Evolutionary conservation across 1,140 invertebrate species (phyloP).

Genomic region (Drosophila athabasca): DNA sequence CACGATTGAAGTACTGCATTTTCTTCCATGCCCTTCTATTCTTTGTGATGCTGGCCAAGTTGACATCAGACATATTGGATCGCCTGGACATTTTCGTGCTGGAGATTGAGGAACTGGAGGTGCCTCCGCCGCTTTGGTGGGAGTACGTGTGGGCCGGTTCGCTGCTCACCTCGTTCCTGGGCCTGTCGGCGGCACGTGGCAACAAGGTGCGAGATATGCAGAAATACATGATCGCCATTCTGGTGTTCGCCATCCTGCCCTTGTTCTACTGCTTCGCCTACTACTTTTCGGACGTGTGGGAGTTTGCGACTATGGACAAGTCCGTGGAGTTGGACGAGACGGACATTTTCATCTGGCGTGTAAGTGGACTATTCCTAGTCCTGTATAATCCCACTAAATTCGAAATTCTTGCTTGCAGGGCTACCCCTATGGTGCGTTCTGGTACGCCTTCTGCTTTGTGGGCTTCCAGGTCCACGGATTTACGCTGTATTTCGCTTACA

Average conservation of each 20-base stretch:
- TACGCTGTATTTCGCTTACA: constrained; percentile 94
- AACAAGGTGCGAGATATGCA: constrained; percentile 92
- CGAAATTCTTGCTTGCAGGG: constrained; percentile 86
- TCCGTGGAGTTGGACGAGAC: constrained; percentile 86
- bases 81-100: constrained; percentile 96
- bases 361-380: constrained; percentile 78
- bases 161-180: constrained; percentile 92
- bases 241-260: constrained; percentile 91
- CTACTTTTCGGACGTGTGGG: constrained; percentile 93
- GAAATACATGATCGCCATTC: constrained; percentile 92
- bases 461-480: constrained; percentile 96
- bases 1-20: constrained; percentile 95
- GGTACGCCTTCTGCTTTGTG: constrained; percentile 95
- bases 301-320: constrained; percentile 89
- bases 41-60: constrained; percentile 94
- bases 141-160: constrained; percentile 97
- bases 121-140: constrained; percentile 92
- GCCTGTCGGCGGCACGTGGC: constrained; percentile 92
- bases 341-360: constrained; percentile 91
- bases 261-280: constrained; percentile 91
- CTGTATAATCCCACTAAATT: neutral
- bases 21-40: constrained; percentile 96
- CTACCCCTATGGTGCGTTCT: constrained; percentile 95
- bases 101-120: constrained; percentile 95
- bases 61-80: constrained; percentile 95